A percentile compares a stretch with the other conserved stretches of the same genome.
These are phyloP conservation scores for Diplodus puntazzo DNA, from an alignment of 2,797 vertebrate genomes.

Conservation along the genomic window DNA sequence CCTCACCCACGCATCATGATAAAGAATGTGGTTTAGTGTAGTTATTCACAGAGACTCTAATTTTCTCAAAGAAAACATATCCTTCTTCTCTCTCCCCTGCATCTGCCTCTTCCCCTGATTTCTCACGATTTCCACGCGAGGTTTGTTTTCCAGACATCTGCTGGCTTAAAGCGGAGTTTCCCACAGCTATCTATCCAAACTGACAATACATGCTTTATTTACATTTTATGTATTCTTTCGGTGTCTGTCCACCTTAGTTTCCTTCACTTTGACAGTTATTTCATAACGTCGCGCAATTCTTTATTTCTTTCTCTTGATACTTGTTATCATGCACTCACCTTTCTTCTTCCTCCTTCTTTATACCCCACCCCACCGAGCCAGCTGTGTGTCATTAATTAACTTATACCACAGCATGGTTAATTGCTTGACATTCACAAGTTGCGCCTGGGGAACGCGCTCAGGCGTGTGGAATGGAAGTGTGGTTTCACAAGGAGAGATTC, in stretches of 20 bases:
- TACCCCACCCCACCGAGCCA: too few species aligned
- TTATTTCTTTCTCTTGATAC: conserved; percentile 2
- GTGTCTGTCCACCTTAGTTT: conserved; percentile 43
- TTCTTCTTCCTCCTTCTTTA: conserved; percentile 8
- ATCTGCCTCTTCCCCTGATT: conserved; percentile 36
- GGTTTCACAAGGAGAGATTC: conserved; percentile 64
- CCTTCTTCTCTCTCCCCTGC: conserved; percentile 29
- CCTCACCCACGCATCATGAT: conserved; percentile 69
- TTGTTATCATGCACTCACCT: conserved; percentile 25
- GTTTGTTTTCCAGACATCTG: conserved; percentile 46
- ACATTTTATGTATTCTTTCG: conserved; percentile 30
- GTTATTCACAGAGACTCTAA: conserved; percentile 75
- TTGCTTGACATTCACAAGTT: conserved; percentile 73
- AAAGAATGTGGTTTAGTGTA: conserved; percentile 61
- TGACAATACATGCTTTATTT: conserved; percentile 37
- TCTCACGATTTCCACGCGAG: conserved; percentile 38
- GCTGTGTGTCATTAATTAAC: conserved; percentile 72
- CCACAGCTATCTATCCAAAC: conserved; percentile 34
- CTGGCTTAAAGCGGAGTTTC: conserved; percentile 31
- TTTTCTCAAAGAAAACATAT: conserved; percentile 67
- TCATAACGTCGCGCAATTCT: neutral
- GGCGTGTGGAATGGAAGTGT: conserved; percentile 57
- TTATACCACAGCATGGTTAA: conserved; percentile 71
- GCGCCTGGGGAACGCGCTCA: conserved; percentile 61
- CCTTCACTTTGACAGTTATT: conserved; percentile 24